A percentile compares a stretch with the other conserved stretches of the same genome.
Evolutionary conservation across 2,888 invertebrate species (phyloP).

Genomic region (Hipparchia sbordonii): DNA sequence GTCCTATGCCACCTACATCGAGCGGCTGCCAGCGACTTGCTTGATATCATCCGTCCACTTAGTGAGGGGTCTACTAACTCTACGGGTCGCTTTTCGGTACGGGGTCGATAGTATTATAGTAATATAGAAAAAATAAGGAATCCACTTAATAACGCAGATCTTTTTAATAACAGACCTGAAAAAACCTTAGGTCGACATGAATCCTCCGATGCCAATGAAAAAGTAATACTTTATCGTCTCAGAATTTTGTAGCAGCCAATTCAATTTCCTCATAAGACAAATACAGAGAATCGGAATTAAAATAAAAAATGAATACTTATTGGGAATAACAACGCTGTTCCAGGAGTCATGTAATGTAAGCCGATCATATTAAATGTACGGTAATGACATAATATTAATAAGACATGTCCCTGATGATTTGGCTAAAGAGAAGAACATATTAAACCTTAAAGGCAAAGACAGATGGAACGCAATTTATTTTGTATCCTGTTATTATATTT

Average conservation of each 20-base stretch:
- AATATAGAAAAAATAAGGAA: no score
- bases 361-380: constrained; percentile 18
- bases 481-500: no score
- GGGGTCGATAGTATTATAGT: no score
- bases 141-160: not conserved
- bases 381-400: not conserved
- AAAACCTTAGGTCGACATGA: not conserved
- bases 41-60: no score
- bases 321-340: constrained; percentile 14
- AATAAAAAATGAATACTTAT: constrained; percentile 13
- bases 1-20: no score
- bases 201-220: not conserved
- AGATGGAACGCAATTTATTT: no score
- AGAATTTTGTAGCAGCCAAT: constrained; percentile 17
- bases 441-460: no score
- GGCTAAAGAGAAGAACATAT: not conserved
- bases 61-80: no score
- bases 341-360: not conserved
- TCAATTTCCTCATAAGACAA: constrained; percentile 13
- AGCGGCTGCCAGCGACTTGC: no score
- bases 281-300: constrained; percentile 8
- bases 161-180: not conserved
- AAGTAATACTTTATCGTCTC: not conserved
- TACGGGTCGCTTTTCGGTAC: no score
- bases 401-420: not conserved